A percentile compares a stretch with the other conserved stretches of the same genome.
Evolutionary conservation across 1,140 invertebrate species (phyloP).

Genomic region (Diuraphis noxia): DNA sequence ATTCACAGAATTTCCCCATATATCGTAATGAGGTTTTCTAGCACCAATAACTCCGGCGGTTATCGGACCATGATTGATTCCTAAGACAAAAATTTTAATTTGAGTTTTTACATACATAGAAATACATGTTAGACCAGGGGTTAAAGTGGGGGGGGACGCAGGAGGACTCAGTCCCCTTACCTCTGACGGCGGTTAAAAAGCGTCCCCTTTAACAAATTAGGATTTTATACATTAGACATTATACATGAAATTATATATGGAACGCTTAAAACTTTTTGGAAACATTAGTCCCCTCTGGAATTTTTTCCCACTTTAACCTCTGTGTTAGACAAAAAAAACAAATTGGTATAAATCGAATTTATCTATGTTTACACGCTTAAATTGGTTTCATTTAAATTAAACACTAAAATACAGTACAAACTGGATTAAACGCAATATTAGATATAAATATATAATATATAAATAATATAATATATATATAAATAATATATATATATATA

Average conservation of each 20-base stretch:
- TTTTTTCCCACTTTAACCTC: no score
- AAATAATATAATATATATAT: no score
- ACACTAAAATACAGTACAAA: not conserved
- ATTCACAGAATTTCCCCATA: conserved; percentile 96
- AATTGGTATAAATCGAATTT: not conserved
- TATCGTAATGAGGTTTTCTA: conserved; percentile 93
- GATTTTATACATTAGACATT: no score
- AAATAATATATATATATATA: no score
- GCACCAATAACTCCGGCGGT: conserved; percentile 94
- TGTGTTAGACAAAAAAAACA: not conserved
- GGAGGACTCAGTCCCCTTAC: no score
- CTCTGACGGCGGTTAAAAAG: no score
- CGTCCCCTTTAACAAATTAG: no score
- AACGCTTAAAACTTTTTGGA: no score
- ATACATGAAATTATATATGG: no score
- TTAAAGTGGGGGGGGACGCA: no score
- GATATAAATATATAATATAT: no score
- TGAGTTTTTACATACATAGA: not conserved
- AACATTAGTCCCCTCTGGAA: no score
- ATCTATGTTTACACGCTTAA: not conserved
- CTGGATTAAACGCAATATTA: not conserved
- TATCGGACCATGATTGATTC: conserved; percentile 93
- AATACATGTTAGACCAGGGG: not conserved
- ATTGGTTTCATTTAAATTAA: not conserved
- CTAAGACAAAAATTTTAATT: conserved; percentile 59